These are phyloP conservation scores for Marronus borbonicus DNA, from an alignment of 2,888 invertebrate genomes.

Conservation along the genomic window DNA sequence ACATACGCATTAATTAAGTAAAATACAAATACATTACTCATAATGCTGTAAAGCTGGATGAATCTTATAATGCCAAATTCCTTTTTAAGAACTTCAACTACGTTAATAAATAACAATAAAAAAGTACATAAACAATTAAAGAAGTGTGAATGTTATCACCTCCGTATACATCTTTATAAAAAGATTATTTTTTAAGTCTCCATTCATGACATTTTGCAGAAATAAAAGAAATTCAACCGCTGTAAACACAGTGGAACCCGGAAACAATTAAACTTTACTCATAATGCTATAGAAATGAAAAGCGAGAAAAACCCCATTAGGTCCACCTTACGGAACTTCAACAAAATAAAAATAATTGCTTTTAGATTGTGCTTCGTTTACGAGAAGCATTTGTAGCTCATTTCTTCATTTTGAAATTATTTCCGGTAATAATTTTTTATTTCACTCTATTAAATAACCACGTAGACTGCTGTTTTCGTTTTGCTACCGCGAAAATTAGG, in stretches of 20 bases:
- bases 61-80: no score
- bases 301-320: background rate
- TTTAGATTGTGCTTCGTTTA: background rate
- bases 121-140: no score
- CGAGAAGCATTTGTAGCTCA: background rate
- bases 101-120: no score
- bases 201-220: background rate
- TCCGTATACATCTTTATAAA: no score
- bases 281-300: constrained; percentile 2
- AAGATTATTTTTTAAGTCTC: background rate
- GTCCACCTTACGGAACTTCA: background rate
- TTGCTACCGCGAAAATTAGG: background rate
- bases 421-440: constrained; percentile 3
- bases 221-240: background rate
- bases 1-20: no score
- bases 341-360: constrained; percentile 12
- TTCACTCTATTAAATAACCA: background rate
- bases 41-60: no score
- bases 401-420: background rate
- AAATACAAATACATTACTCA: no score
- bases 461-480: background rate
- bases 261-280: constrained; percentile 18
- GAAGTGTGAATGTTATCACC: no score
- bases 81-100: no score
- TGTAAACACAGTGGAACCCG: background rate